These are phyloP conservation scores for Ichneumoninae sp. DNA, from an alignment of 2,888 invertebrate species.

Conservation along the genomic window DNA sequence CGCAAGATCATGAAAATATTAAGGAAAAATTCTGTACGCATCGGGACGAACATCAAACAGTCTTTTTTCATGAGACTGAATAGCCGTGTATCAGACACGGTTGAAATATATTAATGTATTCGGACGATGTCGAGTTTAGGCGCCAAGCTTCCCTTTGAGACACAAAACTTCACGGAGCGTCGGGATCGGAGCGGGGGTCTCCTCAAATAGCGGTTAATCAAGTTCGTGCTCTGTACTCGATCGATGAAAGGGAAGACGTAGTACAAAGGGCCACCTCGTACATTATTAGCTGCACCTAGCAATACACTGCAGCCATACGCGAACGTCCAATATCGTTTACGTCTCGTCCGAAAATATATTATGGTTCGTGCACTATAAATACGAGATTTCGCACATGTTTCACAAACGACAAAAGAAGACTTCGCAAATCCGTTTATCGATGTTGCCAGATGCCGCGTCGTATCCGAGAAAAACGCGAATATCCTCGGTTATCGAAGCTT, in stretches of 20 bases:
- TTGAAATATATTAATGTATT: slow-evolving; percentile 51
- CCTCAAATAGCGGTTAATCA: slow-evolving; percentile 57
- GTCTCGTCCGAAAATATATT: neutral
- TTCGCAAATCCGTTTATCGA: neutral
- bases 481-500: neutral
- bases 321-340: slow-evolving; percentile 4
- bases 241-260: slow-evolving; percentile 57
- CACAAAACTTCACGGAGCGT: slow-evolving; percentile 43
- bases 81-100: slow-evolving; percentile 23
- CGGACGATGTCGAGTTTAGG: slow-evolving; percentile 47
- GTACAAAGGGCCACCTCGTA: slow-evolving; percentile 39
- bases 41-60: slow-evolving; percentile 26
- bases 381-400: neutral
- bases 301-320: slow-evolving; percentile 26
- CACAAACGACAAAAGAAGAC: neutral
- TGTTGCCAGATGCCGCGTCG: neutral
- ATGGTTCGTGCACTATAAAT: neutral
- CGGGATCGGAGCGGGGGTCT: slow-evolving; percentile 15
- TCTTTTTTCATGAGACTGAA: slow-evolving; percentile 25
- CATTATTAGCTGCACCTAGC: slow-evolving; percentile 43
- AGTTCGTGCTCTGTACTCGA: slow-evolving; percentile 47
- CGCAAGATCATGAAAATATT: slow-evolving; percentile 8
- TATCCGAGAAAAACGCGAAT: neutral
- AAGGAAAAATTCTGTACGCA: slow-evolving; percentile 11
- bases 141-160: slow-evolving; percentile 52